These are phyloP conservation scores for Tinea trinotella DNA, from an alignment of 2,888 invertebrate species.

Conservation along the genomic window DNA sequence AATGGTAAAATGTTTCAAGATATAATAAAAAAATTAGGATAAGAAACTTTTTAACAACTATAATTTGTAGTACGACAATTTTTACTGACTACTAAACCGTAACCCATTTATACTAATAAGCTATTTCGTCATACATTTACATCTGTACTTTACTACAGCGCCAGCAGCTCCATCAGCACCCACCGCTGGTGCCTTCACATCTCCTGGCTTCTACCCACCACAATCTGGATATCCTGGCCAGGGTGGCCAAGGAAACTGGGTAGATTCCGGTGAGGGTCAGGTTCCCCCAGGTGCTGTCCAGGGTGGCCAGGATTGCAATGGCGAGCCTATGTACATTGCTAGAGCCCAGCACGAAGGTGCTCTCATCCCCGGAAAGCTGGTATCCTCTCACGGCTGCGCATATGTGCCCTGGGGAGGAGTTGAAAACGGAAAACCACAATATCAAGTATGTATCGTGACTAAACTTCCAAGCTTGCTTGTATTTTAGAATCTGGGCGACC, in stretches of 20 bases:
- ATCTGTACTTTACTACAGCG: too few relatives aligned
- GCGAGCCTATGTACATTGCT: slow-evolving; percentile 77
- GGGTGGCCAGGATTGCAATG: slow-evolving; percentile 72
- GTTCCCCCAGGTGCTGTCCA: slow-evolving; percentile 81
- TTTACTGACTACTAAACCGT: too few relatives aligned
- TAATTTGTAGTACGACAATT: too few relatives aligned
- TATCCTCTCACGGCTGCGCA: slow-evolving; percentile 82
- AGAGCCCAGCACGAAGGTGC: slow-evolving; percentile 85
- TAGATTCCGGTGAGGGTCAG: slow-evolving; percentile 72
- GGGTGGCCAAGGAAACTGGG: slow-evolving; percentile 64
- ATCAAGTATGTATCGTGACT: too few relatives aligned
- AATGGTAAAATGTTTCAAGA: too few relatives aligned
- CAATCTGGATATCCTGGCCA: slow-evolving; percentile 10
- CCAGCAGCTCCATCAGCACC: not conserved
- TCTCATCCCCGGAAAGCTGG: slow-evolving; percentile 85
- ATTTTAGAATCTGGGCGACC: too few relatives aligned
- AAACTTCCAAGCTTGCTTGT: too few relatives aligned
- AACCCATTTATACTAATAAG: too few relatives aligned
- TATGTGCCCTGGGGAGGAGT: slow-evolving; percentile 88
- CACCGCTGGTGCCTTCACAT: slow-evolving; percentile 19
- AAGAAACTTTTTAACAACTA: too few relatives aligned
- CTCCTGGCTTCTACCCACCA: slow-evolving; percentile 38
- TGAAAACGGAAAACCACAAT: slow-evolving; percentile 82
- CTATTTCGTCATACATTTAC: too few relatives aligned
- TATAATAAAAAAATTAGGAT: too few relatives aligned